Evolutionary conservation across 1,140 invertebrate genomes (phyloP), one percentile per base, ranked within the genome.

Genomic region (Sycophila sp.): DNA sequence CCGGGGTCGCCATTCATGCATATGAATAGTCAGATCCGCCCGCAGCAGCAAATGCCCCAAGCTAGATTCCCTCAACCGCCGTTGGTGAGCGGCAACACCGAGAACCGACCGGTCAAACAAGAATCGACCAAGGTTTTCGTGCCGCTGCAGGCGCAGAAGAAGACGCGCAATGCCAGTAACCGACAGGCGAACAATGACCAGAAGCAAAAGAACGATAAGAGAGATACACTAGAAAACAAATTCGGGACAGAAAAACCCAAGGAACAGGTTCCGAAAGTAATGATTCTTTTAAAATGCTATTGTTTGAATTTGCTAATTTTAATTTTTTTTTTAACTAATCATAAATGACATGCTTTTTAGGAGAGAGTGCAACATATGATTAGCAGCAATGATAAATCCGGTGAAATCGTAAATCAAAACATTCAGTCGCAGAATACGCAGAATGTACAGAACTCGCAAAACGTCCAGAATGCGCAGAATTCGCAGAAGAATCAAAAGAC

Each of bases 71-170:
- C 58, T 4, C 66, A 62, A 28, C n/a, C 24, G 8, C 32, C 42
- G 24, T 2, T 34, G 1, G 0, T 10, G 1, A 13, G 51, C 8
- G 22, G 40, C 8, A 51, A 40, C 28, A 34, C 1, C 4, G 24
- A 15, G 11, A 62, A 17, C 42, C 13, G 22, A 17, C 32, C 15
- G 36, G 5, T 15, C 8, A 5, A 11, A 51, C 51, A 38, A 75
- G 78, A 72, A 2, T 81, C 74, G 7, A 77, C 79, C 7, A 76
- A 28, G 28, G 72, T 84, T 0, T 87, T 87, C 15, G 84, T 87
- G 13, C 86, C 86, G 0, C 74, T 87, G 8, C 86, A 87, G 71
- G 86, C 85, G 7, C 85, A 86, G 30, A 87, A 86, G 26, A 85
- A 85, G 59, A 83, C 79, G 13, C 77, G 83, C 49, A 77, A 75